Percentiles rank a stretch among this genome's conserved stretches.
Evolutionary conservation across 2,113 vertebrate species (phyloP).

Genomic region (Chitala chitala): DNA sequence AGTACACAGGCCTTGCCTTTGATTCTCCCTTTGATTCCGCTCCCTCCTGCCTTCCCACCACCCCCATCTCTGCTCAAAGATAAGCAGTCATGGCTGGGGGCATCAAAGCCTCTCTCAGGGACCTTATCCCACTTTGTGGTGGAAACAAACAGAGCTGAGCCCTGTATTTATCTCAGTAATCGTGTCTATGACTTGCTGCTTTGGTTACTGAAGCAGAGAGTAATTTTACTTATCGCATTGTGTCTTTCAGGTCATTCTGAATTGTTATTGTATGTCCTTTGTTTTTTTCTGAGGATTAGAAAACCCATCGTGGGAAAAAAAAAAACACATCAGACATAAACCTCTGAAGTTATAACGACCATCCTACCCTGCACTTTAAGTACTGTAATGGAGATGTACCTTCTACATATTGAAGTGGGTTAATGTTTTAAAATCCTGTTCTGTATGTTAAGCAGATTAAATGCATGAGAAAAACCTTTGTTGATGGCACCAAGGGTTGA

Average conservation of each 20-base stretch:
- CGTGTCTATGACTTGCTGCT: slow-evolving; percentile 26
- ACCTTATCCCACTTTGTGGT: slow-evolving; percentile 21
- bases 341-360: too few species aligned
- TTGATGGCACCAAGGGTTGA: too few species aligned
- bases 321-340: too few species aligned
- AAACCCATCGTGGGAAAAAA: too few species aligned
- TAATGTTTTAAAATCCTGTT: too few species aligned
- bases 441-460: too few species aligned
- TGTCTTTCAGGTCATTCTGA: background rate
- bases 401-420: too few species aligned
- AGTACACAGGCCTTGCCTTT: slow-evolving; percentile 37
- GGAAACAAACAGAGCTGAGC: slow-evolving; percentile 42
- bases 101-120: slow-evolving; percentile 49
- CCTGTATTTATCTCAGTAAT: background rate
- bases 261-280: background rate
- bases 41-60: background rate
- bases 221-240: background rate
- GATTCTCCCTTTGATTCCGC: slow-evolving; percentile 47
- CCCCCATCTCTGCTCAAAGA: slow-evolving; percentile 45
- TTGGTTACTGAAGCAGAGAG: slow-evolving; percentile 28
- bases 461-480: too few species aligned
- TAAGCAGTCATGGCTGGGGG: slow-evolving; percentile 47
- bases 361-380: too few species aligned
- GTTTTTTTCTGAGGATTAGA: slow-evolving; percentile 29
- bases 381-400: too few species aligned